phyloP scores from a whole-genome alignment of 2,888 invertebrate species.

The Lepidochrysops patricia region DNA sequence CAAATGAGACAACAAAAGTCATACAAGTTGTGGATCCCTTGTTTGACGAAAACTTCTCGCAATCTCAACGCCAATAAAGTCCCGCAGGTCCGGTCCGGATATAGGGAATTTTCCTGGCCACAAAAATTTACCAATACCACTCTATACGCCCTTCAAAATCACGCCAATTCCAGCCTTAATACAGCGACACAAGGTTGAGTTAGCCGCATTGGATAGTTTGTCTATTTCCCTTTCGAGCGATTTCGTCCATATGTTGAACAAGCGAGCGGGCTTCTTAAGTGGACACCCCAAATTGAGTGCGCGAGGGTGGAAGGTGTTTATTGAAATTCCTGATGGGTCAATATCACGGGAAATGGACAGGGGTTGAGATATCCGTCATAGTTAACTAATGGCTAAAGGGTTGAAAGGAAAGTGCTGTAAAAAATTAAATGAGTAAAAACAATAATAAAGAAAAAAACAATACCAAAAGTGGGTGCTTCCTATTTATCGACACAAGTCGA shows the following conservation, averaged over 20 bases:
- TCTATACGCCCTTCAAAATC: constrained; percentile 11
- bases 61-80: constrained; percentile 65
- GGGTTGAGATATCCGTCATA: neutral
- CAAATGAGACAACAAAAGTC: constrained; percentile 11
- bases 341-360: constrained; percentile 22
- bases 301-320: constrained; percentile 58
- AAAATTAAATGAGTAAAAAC: too few species aligned
- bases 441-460: too few species aligned
- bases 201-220: constrained; percentile 22
- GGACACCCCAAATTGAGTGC: constrained; percentile 67
- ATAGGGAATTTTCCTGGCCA: constrained; percentile 62
- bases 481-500: too few species aligned
- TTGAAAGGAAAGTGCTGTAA: too few species aligned
- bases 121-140: constrained; percentile 42
- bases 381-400: neutral
- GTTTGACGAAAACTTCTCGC: constrained; percentile 55
- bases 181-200: neutral
- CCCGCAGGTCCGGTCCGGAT: constrained; percentile 61
- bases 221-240: constrained; percentile 43
- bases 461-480: too few species aligned
- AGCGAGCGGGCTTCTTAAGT: constrained; percentile 65
- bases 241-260: constrained; percentile 65
- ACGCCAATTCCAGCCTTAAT: constrained; percentile 27
- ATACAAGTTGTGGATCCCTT: constrained; percentile 25
- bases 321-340: constrained; percentile 64